Conservation (phyloP, 2,888 invertebrate genomes). For the Anaspis maculata region DNA sequence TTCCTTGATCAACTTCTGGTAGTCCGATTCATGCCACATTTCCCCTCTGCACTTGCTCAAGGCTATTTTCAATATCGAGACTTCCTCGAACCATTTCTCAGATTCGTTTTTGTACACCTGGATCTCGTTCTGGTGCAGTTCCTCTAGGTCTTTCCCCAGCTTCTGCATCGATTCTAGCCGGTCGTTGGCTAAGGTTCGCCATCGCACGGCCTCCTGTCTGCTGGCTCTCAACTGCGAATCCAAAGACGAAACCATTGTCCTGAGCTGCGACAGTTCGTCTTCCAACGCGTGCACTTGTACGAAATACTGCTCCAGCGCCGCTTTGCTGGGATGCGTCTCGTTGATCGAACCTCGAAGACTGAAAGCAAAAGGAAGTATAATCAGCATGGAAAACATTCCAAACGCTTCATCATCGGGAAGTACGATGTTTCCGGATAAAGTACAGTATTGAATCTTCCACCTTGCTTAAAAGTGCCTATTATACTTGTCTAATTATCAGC, state of each 20-base stretch:
- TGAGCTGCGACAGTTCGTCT: slow-evolving; percentile 47
- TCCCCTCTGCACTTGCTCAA: slow-evolving; percentile 40
- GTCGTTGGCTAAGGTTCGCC: slow-evolving; percentile 60
- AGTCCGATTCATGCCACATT: slow-evolving; percentile 34
- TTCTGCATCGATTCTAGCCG: slow-evolving; percentile 57
- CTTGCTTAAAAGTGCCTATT: too few species aligned
- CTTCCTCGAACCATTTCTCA: slow-evolving; percentile 53
- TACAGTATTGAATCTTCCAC: too few species aligned
- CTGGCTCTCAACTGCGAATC: slow-evolving; percentile 47
- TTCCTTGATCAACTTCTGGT: slow-evolving; percentile 36
- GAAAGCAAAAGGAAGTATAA: slow-evolving; percentile 8
- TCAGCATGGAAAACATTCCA: slow-evolving; percentile 1
- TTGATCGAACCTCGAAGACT: slow-evolving; percentile 23
- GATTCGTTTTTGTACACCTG: slow-evolving; percentile 56
- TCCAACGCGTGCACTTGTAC: slow-evolving; percentile 46
- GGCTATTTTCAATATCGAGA: slow-evolving; percentile 40
- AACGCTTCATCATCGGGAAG: not conserved
- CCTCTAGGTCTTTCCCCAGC: slow-evolving; percentile 44
- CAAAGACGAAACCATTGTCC: slow-evolving; percentile 44
- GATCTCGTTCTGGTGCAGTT: slow-evolving; percentile 55
- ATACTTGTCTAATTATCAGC: too few species aligned
- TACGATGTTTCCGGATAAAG: too few species aligned
- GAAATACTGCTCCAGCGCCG: slow-evolving; percentile 37
- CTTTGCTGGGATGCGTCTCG: slow-evolving; percentile 26
- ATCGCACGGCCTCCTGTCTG: slow-evolving; percentile 50